Percentiles rank a stretch among this genome's conserved stretches.
phyloP scores from a whole-genome alignment of 2,888 invertebrate species.

The Scaptomyza parva region DNA sequence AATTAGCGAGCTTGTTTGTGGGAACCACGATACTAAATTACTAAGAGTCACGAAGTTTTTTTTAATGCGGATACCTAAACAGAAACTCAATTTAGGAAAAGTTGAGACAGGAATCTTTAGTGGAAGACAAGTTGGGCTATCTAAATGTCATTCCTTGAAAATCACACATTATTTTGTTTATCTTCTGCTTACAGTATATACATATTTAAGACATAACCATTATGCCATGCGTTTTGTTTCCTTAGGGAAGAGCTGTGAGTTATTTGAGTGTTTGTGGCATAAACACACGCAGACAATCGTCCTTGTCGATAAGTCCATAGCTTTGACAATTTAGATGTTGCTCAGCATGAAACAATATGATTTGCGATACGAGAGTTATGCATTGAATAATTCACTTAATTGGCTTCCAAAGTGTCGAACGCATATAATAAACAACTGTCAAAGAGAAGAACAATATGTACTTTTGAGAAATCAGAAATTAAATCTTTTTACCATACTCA shows the following conservation, averaged over 20 bases:
- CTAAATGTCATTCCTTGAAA: too few species aligned
- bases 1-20: neutral
- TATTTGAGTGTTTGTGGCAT: slow-evolving; percentile 9
- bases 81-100: neutral
- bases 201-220: too few species aligned
- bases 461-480: slow-evolving; percentile 11
- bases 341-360: slow-evolving; percentile 46
- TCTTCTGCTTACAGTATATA: too few species aligned
- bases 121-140: too few species aligned
- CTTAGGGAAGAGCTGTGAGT: slow-evolving; percentile 7
- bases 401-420: slow-evolving; percentile 47
- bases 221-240: too few species aligned
- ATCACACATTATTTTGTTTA: too few species aligned
- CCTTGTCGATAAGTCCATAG: slow-evolving; percentile 41
- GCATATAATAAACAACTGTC: slow-evolving; percentile 47
- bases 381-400: slow-evolving; percentile 73
- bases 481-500: neutral
- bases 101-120: too few species aligned
- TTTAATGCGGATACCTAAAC: neutral
- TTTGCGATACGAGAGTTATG: slow-evolving; percentile 40
- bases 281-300: neutral
- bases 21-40: neutral
- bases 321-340: slow-evolving; percentile 39
- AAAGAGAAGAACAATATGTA: slow-evolving; percentile 29
- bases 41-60: neutral